Percentiles rank a stretch among this genome's conserved stretches.
phyloP scores from a whole-genome alignment of 2,113 vertebrate species.

The Micronycteris hirsuta region DNA sequence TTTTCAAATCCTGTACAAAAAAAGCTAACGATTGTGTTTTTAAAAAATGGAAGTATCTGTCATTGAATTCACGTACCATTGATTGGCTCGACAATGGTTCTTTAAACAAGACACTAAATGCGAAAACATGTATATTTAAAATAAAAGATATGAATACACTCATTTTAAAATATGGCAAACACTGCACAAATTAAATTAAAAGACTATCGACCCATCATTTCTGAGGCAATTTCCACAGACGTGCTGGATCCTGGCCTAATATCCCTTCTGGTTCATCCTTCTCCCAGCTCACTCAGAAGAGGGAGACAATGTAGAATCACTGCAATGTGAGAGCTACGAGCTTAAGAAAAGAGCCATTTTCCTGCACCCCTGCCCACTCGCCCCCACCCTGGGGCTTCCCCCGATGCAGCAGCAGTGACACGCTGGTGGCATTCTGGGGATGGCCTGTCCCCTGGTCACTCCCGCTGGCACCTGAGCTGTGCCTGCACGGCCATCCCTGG shows the following conservation, averaged over 20 bases:
- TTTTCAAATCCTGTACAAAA: neutral
- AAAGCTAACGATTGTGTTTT: neutral
- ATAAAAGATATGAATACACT: neutral
- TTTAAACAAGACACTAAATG: neutral
- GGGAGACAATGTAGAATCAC: neutral
- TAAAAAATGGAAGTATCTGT: neutral
- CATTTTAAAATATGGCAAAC: neutral
- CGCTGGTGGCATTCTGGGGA: neutral
- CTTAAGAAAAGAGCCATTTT: neutral
- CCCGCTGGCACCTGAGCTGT: rapidly evolving
- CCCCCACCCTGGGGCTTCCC: too few species aligned
- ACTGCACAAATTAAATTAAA: neutral
- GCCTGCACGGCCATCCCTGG: rapidly evolving
- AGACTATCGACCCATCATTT: neutral
- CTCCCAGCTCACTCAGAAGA: neutral
- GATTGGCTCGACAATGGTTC: neutral
- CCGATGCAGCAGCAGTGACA: too few species aligned
- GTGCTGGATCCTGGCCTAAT: neutral
- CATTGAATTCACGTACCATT: neutral
- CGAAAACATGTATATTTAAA: neutral
- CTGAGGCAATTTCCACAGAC: neutral
- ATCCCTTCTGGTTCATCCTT: neutral
- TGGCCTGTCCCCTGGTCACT: rapidly evolving
- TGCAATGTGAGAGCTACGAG: too few species aligned
- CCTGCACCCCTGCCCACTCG: rapidly evolving